Conservation (phyloP, 1,140 invertebrate genomes). For the Homalodisca vitripennis region DNA sequence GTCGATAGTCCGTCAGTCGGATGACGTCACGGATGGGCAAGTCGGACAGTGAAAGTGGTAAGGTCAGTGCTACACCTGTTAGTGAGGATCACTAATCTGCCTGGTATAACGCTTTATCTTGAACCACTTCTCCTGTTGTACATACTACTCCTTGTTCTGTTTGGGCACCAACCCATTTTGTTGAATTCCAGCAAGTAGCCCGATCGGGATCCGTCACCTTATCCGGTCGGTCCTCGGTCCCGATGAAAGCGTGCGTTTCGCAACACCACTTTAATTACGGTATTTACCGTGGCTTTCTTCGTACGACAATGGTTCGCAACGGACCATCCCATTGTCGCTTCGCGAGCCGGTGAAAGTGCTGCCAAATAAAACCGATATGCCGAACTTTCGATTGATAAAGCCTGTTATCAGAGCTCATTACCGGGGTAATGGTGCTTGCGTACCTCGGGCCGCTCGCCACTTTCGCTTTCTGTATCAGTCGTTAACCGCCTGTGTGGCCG, state of each 20-base stretch:
- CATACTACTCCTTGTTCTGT: too few relatives aligned
- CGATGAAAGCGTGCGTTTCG: slow-evolving; percentile 6
- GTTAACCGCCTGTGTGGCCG: neutral
- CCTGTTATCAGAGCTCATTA: slow-evolving; percentile 20
- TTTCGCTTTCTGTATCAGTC: slow-evolving; percentile 14
- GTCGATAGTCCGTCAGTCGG: too few relatives aligned
- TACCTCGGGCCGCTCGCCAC: too few relatives aligned
- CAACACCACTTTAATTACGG: slow-evolving; percentile 11
- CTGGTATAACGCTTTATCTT: too few relatives aligned
- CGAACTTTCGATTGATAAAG: slow-evolving; percentile 26
- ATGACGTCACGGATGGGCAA: too few relatives aligned
- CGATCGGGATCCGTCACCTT: neutral
- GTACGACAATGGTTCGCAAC: neutral
- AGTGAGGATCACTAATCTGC: too few relatives aligned
- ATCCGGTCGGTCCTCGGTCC: neutral
- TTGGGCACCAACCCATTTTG: too few relatives aligned
- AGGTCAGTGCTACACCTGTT: too few relatives aligned
- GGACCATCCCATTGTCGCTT: neutral
- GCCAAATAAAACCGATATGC: neutral
- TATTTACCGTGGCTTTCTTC: neutral
- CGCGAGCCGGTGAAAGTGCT: neutral
- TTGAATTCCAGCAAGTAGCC: too few relatives aligned
- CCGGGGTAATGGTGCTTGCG: slow-evolving; percentile 14
- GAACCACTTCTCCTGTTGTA: too few relatives aligned
- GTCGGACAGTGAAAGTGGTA: too few relatives aligned